Evolutionary conservation across 2,113 vertebrate species (phyloP).

Genomic region (Prinia subflava): DNA sequence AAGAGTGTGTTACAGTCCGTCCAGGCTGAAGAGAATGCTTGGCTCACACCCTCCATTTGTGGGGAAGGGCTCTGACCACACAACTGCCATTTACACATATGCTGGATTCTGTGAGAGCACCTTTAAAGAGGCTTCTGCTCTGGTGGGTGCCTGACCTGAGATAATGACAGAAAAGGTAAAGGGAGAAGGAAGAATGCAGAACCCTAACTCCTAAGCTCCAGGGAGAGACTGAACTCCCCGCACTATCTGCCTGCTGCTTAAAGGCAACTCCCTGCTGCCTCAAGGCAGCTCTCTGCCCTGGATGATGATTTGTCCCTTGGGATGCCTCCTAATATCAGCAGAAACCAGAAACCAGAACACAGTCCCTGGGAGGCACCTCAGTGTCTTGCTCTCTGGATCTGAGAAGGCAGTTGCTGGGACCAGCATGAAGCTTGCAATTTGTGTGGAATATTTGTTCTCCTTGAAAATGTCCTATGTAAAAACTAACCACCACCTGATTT

Average conservation of each 20-base stretch:
- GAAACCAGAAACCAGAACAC: not conserved
- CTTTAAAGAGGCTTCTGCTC: not conserved
- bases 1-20: not conserved
- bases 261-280: not conserved
- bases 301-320: not conserved
- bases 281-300: not conserved
- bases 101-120: rapidly evolving
- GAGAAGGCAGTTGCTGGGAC: not conserved
- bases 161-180: rapidly evolving
- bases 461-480: not conserved
- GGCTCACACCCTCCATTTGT: not conserved
- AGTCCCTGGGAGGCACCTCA: not conserved
- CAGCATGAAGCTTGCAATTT: not conserved
- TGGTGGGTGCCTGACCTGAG: not conserved
- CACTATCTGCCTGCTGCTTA: not conserved
- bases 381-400: not conserved
- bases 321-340: not conserved
- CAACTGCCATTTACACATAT: rapidly evolving
- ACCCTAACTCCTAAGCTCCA: not conserved
- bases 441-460: not conserved
- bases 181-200: not conserved
- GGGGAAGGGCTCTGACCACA: not conserved
- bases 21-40: not conserved
- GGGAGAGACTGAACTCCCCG: not conserved
- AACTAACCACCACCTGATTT: not conserved